Evolutionary conservation across 2,888 invertebrate species (phyloP).

Genomic region (Anagyrus pseudococci): DNA sequence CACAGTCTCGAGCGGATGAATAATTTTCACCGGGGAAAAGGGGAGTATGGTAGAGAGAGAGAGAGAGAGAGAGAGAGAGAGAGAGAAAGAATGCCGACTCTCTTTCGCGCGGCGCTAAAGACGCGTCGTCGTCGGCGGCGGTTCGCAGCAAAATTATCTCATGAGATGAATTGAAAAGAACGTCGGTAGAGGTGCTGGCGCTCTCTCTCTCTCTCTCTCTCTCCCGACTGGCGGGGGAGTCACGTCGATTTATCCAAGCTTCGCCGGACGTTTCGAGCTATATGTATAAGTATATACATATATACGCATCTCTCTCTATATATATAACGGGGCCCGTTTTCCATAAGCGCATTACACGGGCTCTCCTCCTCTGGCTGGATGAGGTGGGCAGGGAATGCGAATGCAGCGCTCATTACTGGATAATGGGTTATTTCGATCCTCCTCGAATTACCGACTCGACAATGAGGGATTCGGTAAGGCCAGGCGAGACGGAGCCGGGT

Average conservation of each 20-base stretch:
- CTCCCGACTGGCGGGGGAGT: too few relatives aligned
- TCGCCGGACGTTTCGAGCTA: too few relatives aligned
- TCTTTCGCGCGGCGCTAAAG: background rate
- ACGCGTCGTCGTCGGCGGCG: background rate
- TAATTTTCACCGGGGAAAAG: too few relatives aligned
- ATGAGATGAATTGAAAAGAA: constrained; percentile 3
- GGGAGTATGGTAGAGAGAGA: background rate
- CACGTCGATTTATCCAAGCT: too few relatives aligned
- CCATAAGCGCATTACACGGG: constrained; percentile 14
- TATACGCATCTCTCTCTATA: background rate
- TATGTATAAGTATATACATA: background rate
- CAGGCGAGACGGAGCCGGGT: constrained; percentile 3
- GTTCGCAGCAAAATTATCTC: background rate
- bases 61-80: background rate
- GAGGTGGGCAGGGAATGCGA: constrained; percentile 40
- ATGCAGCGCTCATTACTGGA: constrained; percentile 55
- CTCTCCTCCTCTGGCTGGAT: background rate
- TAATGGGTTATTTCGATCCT: constrained; percentile 60
- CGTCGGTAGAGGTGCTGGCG: too few relatives aligned
- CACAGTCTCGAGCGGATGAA: background rate
- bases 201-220: too few relatives aligned
- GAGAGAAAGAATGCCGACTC: too few relatives aligned
- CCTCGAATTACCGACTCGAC: constrained; percentile 58
- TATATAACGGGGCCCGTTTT: constrained; percentile 15
- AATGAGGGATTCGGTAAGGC: constrained; percentile 54